Base-by-base conservation (phyloP, 2,888 invertebrate genomes). In the Eilema caniola region DNA sequence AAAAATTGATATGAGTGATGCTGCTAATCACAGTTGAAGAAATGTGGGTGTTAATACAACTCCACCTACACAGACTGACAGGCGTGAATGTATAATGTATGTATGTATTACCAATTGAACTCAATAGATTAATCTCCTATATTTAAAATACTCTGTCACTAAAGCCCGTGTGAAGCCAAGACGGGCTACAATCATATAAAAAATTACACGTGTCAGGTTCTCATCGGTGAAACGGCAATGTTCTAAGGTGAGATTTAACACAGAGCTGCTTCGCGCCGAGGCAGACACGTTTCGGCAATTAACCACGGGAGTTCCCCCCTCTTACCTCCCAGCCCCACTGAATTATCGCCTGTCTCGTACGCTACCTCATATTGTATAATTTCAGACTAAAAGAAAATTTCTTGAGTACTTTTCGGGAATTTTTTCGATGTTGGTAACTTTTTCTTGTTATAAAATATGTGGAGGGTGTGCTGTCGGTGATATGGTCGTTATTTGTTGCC, bases 271-370 rank as follows among this genome's bases (percentile, higher is more conserved):
- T 61, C 72, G 67, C 69, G 76, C 70, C 74, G 53, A 66, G 73
- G 70, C 68, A 72, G 73, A 81, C 86, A 87, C 87, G 86, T 86
- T 82, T 79, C 70, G 74, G 79, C 85, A 87, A 87, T 87, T 87
- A 87, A 84, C 76, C 79, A 81, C 69, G 69, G 33, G 62, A 65
- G 24, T 3, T 10, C 53, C 53, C 47, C 53, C 3, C 53, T 3
- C 47, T 1, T 20, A 4, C 66, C 33, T 14, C 14, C 7, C 20
- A 14, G 62, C 68, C 64, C 59, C 71, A 64, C 68, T 79, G 76
- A 84, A 77, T 85, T 81, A 84, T 79, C 59, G 74, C 66, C 65
- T 63, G 28, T 37, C 73, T 65, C 73, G 74, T 79, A 76, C 72
- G 72, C 33, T 56, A n/a, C 28, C 31, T 69, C 47, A 65, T 66